phyloP scores from a whole-genome alignment of 2,888 invertebrate genomes.

The Keiferia lycopersicella region DNA sequence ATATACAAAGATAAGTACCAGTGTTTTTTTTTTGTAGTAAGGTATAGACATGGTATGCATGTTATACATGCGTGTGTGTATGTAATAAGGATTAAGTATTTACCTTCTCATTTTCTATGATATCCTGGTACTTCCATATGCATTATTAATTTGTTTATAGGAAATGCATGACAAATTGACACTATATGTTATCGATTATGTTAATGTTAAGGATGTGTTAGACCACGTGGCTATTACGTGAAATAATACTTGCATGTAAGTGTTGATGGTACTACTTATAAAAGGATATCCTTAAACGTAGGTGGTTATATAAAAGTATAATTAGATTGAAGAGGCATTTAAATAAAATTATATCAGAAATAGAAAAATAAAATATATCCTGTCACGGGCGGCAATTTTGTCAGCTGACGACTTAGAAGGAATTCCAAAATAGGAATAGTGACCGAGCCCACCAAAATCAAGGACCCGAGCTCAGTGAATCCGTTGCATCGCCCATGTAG shows the following conservation, averaged over 20 bases:
- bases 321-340: neutral
- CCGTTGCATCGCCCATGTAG: no score
- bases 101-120: neutral
- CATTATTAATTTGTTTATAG: conserved; percentile 3
- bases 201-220: neutral
- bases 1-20: no score
- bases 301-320: neutral
- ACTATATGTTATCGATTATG: neutral
- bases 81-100: neutral
- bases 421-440: no score
- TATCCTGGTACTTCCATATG: neutral
- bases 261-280: neutral
- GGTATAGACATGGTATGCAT: no score
- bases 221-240: conserved; percentile 3
- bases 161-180: conserved; percentile 12
- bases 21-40: no score
- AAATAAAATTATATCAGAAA: no score
- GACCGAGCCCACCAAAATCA: no score
- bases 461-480: no score
- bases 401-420: no score
- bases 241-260: neutral
- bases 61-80: no score
- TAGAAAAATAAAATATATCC: no score
- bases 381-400: no score
- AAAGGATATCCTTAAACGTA: neutral